Conservation (phyloP, 2,113 vertebrate species). For the Dipodomys merriami region DNA sequence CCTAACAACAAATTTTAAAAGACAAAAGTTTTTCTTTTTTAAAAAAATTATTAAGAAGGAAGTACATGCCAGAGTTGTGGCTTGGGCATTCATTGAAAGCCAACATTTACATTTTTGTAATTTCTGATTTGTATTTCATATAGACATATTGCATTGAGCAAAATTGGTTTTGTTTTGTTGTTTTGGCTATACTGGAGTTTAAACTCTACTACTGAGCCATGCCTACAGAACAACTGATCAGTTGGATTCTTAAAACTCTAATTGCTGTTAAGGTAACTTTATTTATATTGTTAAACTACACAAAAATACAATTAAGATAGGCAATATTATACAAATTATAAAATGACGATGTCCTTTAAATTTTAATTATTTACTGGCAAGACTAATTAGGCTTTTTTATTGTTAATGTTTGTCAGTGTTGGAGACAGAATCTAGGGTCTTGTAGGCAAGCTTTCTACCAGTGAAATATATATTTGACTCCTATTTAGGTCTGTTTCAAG, state of each 20-base stretch:
- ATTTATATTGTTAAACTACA: background rate
- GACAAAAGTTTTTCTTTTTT: no score
- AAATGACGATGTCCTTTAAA: background rate
- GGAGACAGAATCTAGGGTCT: background rate
- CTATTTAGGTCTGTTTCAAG: background rate
- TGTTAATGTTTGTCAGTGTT: background rate
- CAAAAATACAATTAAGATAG: background rate
- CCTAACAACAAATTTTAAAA: background rate
- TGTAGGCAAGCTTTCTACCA: background rate
- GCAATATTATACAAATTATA: background rate
- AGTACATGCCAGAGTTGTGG: background rate
- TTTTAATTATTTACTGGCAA: background rate
- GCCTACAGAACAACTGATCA: background rate
- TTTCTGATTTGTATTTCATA: background rate
- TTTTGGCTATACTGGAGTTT: no score
- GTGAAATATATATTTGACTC: background rate
- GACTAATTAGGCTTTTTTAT: background rate
- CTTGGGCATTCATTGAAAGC: no score
- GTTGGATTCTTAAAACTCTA: background rate
- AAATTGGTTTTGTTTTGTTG: no score
- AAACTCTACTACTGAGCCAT: no score
- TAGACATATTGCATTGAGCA: background rate
- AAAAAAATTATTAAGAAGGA: no score
- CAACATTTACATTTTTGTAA: background rate
- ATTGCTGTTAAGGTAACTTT: background rate